phyloP scores from a whole-genome alignment of 2,888 invertebrate species.

The Agrochola lychnidis region DNA sequence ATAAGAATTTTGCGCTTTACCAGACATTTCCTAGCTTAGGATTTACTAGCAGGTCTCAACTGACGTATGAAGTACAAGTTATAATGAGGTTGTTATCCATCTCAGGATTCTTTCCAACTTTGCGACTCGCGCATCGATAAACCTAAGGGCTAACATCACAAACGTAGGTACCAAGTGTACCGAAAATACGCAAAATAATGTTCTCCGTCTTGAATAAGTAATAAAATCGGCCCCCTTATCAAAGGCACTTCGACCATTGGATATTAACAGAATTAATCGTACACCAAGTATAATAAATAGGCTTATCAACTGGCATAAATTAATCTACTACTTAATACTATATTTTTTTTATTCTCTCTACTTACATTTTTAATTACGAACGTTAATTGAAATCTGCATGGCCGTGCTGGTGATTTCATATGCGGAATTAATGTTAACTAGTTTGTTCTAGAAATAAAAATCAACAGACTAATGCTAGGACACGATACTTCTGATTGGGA shows the following conservation, averaged over 20 bases:
- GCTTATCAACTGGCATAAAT: constrained; percentile 87
- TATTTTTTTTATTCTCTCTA: constrained; percentile 82
- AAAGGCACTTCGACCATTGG: constrained; percentile 70
- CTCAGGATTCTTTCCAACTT: constrained; percentile 5
- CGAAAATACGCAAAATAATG: constrained; percentile 41
- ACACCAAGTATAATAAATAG: constrained; percentile 84
- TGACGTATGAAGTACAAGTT: not conserved
- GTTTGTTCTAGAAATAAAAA: constrained; percentile 70
- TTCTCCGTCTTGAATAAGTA: constrained; percentile 60
- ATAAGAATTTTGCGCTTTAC: not conserved
- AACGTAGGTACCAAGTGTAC: not conserved
- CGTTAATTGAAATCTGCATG: constrained; percentile 86
- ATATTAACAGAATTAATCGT: constrained; percentile 85
- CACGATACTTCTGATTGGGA: constrained; percentile 61
- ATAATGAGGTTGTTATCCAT: not conserved
- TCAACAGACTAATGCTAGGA: constrained; percentile 55
- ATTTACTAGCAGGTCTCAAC: no score
- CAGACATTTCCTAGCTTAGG: not conserved
- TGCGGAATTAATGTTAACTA: constrained; percentile 72
- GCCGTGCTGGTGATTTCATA: constrained; percentile 66
- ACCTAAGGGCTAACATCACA: no score
- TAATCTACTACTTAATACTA: constrained; percentile 85
- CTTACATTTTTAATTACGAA: constrained; percentile 86
- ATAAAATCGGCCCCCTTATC: constrained; percentile 75
- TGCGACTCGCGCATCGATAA: no score